phyloP scores from a whole-genome alignment of 1,140 invertebrate species.

The Eufriesea mexicana region DNA sequence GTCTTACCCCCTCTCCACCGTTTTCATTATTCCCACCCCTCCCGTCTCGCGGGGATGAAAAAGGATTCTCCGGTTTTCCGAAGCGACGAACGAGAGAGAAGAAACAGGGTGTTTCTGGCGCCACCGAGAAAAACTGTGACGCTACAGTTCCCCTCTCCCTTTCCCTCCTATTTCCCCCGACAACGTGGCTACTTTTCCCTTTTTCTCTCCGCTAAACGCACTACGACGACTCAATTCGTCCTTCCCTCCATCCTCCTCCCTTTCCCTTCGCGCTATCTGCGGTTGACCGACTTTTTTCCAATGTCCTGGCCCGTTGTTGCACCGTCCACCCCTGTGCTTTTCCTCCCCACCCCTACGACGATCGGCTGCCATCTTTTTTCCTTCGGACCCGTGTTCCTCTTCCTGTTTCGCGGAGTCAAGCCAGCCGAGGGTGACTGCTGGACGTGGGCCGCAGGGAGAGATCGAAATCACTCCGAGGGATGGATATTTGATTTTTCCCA shows the following conservation, averaged over 20 bases:
- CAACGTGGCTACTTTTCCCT: conserved; percentile 40
- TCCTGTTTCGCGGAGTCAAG: conserved; percentile 22
- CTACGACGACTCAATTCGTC: conserved; percentile 59
- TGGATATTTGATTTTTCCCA: conserved; percentile 42
- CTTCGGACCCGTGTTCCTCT: neutral
- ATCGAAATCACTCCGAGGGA: conserved; percentile 23
- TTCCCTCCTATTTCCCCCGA: conserved; percentile 42
- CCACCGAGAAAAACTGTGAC: conserved; percentile 58
- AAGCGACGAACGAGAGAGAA: neutral
- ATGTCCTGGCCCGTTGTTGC: conserved; percentile 46
- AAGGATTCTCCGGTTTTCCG: neutral
- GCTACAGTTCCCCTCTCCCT: conserved; percentile 49
- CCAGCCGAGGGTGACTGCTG: neutral
- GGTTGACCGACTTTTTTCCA: conserved; percentile 67
- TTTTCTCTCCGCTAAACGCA: conserved; percentile 26
- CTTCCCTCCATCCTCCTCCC: conserved; percentile 19
- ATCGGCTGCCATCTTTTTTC: neutral
- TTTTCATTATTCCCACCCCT: no score
- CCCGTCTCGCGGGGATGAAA: neutral
- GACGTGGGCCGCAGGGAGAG: conserved; percentile 3
- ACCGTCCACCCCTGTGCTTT: conserved; percentile 26
- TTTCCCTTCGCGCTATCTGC: conserved; percentile 49
- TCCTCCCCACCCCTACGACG: no score
- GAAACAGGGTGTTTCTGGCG: conserved; percentile 35
- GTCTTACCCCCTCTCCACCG: neutral